Base-by-base conservation (phyloP, 2,797 vertebrate species). In the Platyrinchus mystaceus region DNA sequence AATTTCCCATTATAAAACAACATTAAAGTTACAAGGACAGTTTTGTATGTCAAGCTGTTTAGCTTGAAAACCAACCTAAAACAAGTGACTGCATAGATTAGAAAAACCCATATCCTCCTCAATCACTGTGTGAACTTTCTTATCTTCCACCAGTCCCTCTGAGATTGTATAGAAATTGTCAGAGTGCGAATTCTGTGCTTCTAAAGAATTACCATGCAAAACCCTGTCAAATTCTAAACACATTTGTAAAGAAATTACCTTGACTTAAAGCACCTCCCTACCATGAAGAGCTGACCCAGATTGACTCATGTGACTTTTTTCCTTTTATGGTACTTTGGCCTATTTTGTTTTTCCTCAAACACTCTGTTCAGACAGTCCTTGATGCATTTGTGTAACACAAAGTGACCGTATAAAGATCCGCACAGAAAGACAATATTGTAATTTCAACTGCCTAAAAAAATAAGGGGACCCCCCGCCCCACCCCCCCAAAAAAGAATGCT, bases 391-490 rank as follows among this genome's bases (percentile, higher is more conserved):
- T 24, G 8, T 22, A 83, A 91, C 6, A 79, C 37, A 63, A 79
- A 83, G 39, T 36, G 7, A 84, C 21, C 2, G 2, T 5, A 13
- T 63, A 56, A 76, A 87, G 59, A 77, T 47, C 34, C 55, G 18
- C 32, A 53, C 11, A 64, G 30, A 76, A 77, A 74, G 5, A 56
- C 82, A 86, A 44, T 1, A 76, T 62, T 41, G 30, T 78, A 66
- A 86, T 58, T 89, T 70, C 17, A 71, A 16, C 20, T 83, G 41
- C 28, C 28, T 73, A 81, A 73, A 82, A 21, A 46, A 4, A 60
- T 4, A 1, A 8, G n/a, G n/a, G 24, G 7, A 49, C 26, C 2
- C 22, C 3, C 10, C 49, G 16, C 49, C 16, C 9, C 7, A 17
- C 27, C 24, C 23, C 7, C 30, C 18, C 12, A 2, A 2, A 3